Base-by-base conservation (phyloP, 2,113 vertebrate genomes). In the Pedetes capensis region DNA sequence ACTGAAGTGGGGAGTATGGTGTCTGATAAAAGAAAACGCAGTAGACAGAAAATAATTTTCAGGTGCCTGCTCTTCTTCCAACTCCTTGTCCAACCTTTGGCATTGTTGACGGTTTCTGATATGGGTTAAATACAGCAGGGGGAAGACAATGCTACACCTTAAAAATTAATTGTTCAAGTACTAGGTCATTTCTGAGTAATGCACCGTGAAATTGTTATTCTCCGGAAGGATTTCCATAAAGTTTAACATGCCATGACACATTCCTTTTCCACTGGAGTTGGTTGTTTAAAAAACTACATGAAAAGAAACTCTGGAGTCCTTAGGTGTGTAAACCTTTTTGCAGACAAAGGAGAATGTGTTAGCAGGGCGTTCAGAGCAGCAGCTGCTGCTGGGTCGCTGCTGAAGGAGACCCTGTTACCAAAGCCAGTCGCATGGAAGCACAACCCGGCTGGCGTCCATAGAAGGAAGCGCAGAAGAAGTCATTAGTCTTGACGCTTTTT, bases 131-230 rank as follows among this genome's bases (percentile, higher is more conserved):
- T 95, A 97, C 90, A 97, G 97, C 95, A 85, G 75, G 95, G 91
- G 94, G 92, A 97, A 97, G 91, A 95, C 95, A 98, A 93, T 90
- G 94, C 98, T 98, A 96, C 87, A 97, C 97, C 97, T 98, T 98
- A 98, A 98, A 98, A 98, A 98, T 98, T 98, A 98, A 98, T 98
- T 98, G 98, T 98, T 98, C 98, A 98, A 98, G 97, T 97, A 98
- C 96, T 97, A 96, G 97, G 97, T 98, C 98, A 98, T 98, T 98
- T 96, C 97, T 95, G 97, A 98, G 98, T 98, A 98, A 98, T 98
- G 98, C 94, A 89, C 96, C 97, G 0, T 98, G 98, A 98, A 98
- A 98, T 98, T 89, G 98, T 98, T 98, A 98, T 98, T 98, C 98
- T 98, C 97, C 72, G 69, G 97, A 98, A 98, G 98, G 96, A 97